phyloP scores from a whole-genome alignment of 2,797 vertebrate genomes.

The Aldrovandia affinis region DNA sequence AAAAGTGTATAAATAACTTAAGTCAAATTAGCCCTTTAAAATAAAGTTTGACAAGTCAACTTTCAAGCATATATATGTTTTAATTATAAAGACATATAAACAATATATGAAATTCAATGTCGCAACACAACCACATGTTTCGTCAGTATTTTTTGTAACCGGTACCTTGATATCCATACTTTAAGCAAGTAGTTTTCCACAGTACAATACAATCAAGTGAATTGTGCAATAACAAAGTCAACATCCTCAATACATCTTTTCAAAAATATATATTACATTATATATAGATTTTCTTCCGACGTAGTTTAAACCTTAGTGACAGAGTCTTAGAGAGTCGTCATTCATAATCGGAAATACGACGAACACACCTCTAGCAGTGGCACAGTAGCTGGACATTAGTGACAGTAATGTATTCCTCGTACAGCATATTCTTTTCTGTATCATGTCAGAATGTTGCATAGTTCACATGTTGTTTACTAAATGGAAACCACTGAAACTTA shows the following conservation, averaged over 20 bases:
- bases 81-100: constrained; percentile 95
- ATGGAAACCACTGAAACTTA: constrained; percentile 45
- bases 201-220: constrained; percentile 82
- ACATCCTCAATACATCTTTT: constrained; percentile 60
- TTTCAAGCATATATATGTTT: constrained; percentile 77
- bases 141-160: constrained; percentile 58
- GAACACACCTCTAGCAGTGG: constrained; percentile 29
- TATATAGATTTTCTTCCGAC: constrained; percentile 47
- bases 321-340: constrained; percentile 42
- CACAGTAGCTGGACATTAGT: constrained; percentile 38
- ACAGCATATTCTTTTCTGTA: constrained; percentile 25
- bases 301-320: constrained; percentile 44
- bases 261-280: constrained; percentile 52
- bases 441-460: constrained; percentile 73
- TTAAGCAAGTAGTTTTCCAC: constrained; percentile 68
- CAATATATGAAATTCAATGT: constrained; percentile 83
- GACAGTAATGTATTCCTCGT: constrained; percentile 38
- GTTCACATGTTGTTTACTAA: constrained; percentile 66
- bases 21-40: neutral
- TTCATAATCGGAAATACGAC: constrained; percentile 41
- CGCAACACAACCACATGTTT: constrained; percentile 75
- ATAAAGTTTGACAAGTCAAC: constrained; percentile 44
- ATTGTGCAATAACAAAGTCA: constrained; percentile 71
- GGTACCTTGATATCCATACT: constrained; percentile 56
- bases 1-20: neutral